Evolutionary conservation across 2,888 invertebrate species (phyloP).

Genomic region (Cylloceria caligata): DNA sequence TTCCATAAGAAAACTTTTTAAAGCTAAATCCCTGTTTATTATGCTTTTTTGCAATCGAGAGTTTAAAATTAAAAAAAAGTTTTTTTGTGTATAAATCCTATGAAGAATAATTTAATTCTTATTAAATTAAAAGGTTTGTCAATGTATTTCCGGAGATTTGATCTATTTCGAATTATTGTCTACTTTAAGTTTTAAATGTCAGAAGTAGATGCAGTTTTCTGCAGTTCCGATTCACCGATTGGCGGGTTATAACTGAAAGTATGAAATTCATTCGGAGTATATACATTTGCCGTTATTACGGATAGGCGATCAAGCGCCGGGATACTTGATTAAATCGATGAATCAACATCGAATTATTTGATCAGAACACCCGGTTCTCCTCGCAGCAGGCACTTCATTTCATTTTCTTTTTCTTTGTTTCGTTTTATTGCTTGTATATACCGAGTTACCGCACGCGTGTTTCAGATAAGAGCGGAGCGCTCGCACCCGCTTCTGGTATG

Average conservation of each 20-base stretch:
- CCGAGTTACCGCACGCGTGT: conserved; percentile 32
- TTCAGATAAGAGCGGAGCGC: conserved; percentile 46
- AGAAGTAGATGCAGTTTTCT: too few species aligned
- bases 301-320: conserved; percentile 2
- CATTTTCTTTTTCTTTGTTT: conserved; percentile 6
- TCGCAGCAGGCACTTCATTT: conserved; percentile 9
- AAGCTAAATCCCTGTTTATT: too few species aligned
- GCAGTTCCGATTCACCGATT: background rate
- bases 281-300: background rate
- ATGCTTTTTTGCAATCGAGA: too few species aligned
- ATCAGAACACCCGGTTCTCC: conserved; percentile 15
- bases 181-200: background rate
- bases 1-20: too few species aligned
- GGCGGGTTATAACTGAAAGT: background rate
- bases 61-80: too few species aligned
- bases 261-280: conserved; percentile 20
- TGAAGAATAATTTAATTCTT: background rate
- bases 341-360: conserved; percentile 54
- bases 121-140: too few species aligned
- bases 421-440: conserved; percentile 21
- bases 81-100: too few species aligned
- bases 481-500: conserved; percentile 28
- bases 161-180: background rate
- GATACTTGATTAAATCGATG: conserved; percentile 43
- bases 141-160: too few species aligned